Base-by-base conservation (phyloP, 2,113 vertebrate species). In the Salvator merianae region DNA sequence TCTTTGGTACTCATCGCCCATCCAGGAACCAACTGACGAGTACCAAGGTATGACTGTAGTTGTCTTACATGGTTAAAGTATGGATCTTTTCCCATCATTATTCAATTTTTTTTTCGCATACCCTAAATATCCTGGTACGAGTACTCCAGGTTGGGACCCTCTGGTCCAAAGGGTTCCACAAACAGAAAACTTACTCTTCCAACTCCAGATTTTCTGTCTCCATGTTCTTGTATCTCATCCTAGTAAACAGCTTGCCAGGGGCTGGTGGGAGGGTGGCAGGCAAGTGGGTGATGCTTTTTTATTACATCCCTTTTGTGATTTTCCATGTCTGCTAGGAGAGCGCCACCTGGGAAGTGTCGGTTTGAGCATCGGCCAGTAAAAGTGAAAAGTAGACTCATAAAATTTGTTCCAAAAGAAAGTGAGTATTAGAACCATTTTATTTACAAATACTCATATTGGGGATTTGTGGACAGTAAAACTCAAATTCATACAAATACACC, bases 361-460 rank as follows among this genome's bases (percentile, higher is more conserved):
- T 96, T 97, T 79, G 95, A 97, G 34, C 97, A 97, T 0, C 84
- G 88, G 3, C 96, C 95, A 80, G 98, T 99, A 86, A 95, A 92
- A 94, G 96, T 97, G 32, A 98, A 94, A 93, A 96, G 97, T 91
- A 96, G 91, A 34, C 94, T 95, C 81, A 91, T 97, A 83, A 92
- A 76, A 0, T 99, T 99, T 87, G 93, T 96, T 90, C 97, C 97
- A 40, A 97, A 97, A 91, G 98, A 98, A 95, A 96, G 98, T 99
- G 94, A 97, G 98, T 97, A 75, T 74, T 73, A 59, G 36, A 78
- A 86, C 81, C 7, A 4, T 72, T 38, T 47, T 65, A 32, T 71
- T 71, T 62, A 62, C 38, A 5, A 77, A 70, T 43, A 71, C 38
- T 79, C 10, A 84, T 36, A 53, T 20, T n/a, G 47, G 22, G 13